Base-by-base conservation (phyloP, 1,140 invertebrate genomes). In the Theocolax elegans region DNA sequence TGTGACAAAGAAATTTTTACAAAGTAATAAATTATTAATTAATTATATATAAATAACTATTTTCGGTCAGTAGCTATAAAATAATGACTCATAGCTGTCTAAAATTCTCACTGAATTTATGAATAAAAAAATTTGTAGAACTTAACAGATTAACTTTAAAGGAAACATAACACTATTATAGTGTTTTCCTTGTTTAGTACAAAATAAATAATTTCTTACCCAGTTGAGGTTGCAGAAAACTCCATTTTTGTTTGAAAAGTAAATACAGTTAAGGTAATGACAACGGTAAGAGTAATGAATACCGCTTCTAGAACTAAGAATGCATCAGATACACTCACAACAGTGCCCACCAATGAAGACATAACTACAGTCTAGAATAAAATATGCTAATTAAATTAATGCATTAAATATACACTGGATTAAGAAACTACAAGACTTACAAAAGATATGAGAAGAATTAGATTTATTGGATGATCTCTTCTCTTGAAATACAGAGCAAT, bases 161-260 rank as follows among this genome's bases (percentile, higher is more conserved):
- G n/a, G n/a, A n/a, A n/a, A n/a, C n/a, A n/a, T n/a, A n/a, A n/a
- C n/a, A n/a, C n/a, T n/a, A n/a, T n/a, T n/a, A n/a, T n/a, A n/a
- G n/a, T n/a, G n/a, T n/a, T n/a, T n/a, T n/a, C n/a, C n/a, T n/a
- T n/a, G n/a, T n/a, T n/a, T n/a, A 35, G 31, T 35, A 35, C 10
- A 35, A 35, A 10, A 35, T 31, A 59, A 42, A 54, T 63, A 4
- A n/a, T 67, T 35, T 87, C 88, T 89, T 87, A 94, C 92, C 89
- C 89, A 80, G 91, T 91, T 79, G 91, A 89, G 79, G 92, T 83
- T 58, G 89, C 89, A 10, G 92, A 93, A 83, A 94, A 95, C 80
- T 95, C 94, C 72, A 87, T 87, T 81, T 94, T 95, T 23, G 91
- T 92, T 86, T 95, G 94, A 64, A 95, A 90, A 1, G 93, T 95